A percentile compares a stretch with the other conserved stretches of the same genome.
Evolutionary conservation across 2,888 invertebrate species (phyloP).

Genomic region (Agrochola macilenta): DNA sequence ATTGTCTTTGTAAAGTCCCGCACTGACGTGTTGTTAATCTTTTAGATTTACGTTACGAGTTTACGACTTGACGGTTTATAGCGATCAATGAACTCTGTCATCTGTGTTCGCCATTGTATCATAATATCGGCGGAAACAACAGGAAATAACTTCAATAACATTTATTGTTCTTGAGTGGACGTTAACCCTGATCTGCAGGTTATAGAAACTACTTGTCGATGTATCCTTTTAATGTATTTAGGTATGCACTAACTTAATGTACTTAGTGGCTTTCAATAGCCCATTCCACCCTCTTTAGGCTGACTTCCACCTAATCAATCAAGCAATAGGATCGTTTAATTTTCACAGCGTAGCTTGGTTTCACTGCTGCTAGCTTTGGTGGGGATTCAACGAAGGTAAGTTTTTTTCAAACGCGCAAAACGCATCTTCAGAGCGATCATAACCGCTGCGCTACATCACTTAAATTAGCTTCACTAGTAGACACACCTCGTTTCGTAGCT

Average conservation of each 20-base stretch:
- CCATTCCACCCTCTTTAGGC: not conserved
- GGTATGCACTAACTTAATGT: not conserved
- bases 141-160: slow-evolving; percentile 38
- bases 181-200: slow-evolving; percentile 8
- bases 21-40: not conserved
- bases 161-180: slow-evolving; percentile 37
- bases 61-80: not conserved
- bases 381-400: not conserved
- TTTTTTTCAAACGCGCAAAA: not conserved
- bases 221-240: not conserved
- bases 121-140: slow-evolving; percentile 25
- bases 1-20: not conserved
- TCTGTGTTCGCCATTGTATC: slow-evolving; percentile 8
- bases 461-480: too few relatives aligned
- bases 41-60: not conserved
- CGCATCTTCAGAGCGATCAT: not conserved
- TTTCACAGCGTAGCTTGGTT: not conserved
- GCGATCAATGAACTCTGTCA: slow-evolving; percentile 20
- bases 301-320: not conserved
- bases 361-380: not conserved
- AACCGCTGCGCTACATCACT: not conserved
- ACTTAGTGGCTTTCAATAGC: not conserved
- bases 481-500: too few relatives aligned
- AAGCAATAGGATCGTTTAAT: not conserved
- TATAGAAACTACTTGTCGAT: not conserved